Conservation (phyloP, 2,797 vertebrate species). For the Urophycis tenuis region DNA sequence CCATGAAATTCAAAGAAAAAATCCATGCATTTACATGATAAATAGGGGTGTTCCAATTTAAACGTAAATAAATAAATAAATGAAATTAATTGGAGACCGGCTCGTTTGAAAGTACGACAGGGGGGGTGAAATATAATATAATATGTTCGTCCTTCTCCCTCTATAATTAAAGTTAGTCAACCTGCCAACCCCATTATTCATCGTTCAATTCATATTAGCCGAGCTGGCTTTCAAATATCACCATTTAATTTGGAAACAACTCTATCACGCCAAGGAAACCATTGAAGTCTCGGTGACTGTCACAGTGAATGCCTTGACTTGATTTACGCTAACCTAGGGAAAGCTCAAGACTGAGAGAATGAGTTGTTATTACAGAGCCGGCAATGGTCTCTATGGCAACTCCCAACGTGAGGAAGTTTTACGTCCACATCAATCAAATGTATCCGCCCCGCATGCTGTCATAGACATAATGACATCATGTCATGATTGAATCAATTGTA, state of each 20-base stretch:
- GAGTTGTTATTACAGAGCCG: slow-evolving; percentile 33
- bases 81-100: slow-evolving; percentile 12
- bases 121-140: slow-evolving; percentile 20
- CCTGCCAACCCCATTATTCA: slow-evolving; percentile 19
- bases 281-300: slow-evolving; percentile 31
- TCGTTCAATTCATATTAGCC: slow-evolving; percentile 22
- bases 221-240: slow-evolving; percentile 43
- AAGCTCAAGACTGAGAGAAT: slow-evolving; percentile 31
- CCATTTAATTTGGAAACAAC: slow-evolving; percentile 41
- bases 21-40: slow-evolving; percentile 32
- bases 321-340: slow-evolving; percentile 25
- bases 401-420: not conserved
- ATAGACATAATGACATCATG: no score
- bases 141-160: slow-evolving; percentile 16
- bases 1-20: slow-evolving; percentile 36
- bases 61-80: slow-evolving; percentile 36
- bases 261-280: slow-evolving; percentile 33
- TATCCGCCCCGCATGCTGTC: not conserved
- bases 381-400: not conserved
- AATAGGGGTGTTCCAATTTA: slow-evolving; percentile 34
- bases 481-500: not conserved
- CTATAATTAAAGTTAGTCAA: slow-evolving; percentile 37
- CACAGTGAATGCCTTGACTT: slow-evolving; percentile 36
- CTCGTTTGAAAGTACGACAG: slow-evolving; percentile 8
- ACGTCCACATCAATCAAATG: not conserved